phyloP scores from a whole-genome alignment of 2,888 invertebrate species.

The Chrysolina oricalcia region DNA sequence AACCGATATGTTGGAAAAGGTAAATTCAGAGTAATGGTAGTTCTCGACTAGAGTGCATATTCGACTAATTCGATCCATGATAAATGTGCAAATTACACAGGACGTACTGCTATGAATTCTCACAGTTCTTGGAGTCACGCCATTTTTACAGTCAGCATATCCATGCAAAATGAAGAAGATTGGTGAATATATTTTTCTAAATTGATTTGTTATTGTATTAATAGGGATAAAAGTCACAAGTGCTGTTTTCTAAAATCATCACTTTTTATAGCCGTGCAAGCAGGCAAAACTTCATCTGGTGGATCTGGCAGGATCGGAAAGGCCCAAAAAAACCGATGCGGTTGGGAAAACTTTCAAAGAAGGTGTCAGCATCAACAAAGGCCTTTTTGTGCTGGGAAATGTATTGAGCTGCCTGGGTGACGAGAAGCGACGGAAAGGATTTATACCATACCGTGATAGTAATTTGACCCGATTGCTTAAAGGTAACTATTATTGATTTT shows the following conservation, averaged over 20 bases:
- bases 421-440: conserved; percentile 72
- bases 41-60: no score
- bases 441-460: conserved; percentile 92
- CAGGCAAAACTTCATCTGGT: conserved; percentile 92
- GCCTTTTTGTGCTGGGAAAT: conserved; percentile 92
- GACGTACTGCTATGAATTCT: conserved; percentile 93
- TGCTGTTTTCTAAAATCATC: not conserved
- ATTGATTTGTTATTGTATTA: conserved; percentile 22
- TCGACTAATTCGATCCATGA: no score
- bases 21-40: no score
- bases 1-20: no score
- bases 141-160: conserved; percentile 85
- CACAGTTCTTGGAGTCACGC: conserved; percentile 93
- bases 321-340: conserved; percentile 92
- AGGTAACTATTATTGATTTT: no score
- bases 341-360: conserved; percentile 91
- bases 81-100: no score
- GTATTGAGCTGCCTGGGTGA: conserved; percentile 94
- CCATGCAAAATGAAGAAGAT: conserved; percentile 75
- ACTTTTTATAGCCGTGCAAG: conserved; percentile 76
- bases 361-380: conserved; percentile 94
- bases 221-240: no score
- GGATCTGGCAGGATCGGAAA: conserved; percentile 93
- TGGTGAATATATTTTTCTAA: conserved; percentile 48
- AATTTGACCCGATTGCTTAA: conserved; percentile 93